Percentiles rank a stretch among this genome's conserved stretches.
These are phyloP conservation scores for Arothron firmamentum DNA, from an alignment of 2,113 vertebrate species.

Conservation along the genomic window DNA sequence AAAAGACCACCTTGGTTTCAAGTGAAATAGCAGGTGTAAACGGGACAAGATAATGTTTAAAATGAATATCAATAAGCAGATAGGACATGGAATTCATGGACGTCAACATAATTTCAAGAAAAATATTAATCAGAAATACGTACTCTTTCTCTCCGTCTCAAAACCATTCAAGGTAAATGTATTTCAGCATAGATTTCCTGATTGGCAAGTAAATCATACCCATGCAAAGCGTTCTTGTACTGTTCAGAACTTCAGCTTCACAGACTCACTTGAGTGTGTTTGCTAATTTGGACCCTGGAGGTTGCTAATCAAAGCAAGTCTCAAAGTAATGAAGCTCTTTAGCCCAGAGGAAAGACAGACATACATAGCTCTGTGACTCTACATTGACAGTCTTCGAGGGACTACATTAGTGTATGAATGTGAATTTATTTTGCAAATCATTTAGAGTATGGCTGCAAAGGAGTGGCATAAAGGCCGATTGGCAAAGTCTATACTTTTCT, in stretches of 20 bases:
- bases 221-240: slow-evolving; percentile 28
- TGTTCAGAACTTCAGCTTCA: slow-evolving; percentile 25
- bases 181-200: slow-evolving; percentile 11
- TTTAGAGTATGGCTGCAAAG: slow-evolving; percentile 31
- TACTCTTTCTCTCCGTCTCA: no score
- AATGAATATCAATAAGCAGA: slow-evolving; percentile 61
- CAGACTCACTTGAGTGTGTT: slow-evolving; percentile 58
- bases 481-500: slow-evolving; percentile 38
- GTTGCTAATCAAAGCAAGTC: slow-evolving; percentile 63
- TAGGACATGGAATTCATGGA: slow-evolving; percentile 34
- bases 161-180: not conserved
- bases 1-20: no score
- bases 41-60: slow-evolving; percentile 64
- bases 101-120: not conserved
- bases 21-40: no score
- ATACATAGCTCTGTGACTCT: slow-evolving; percentile 40
- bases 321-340: slow-evolving; percentile 65
- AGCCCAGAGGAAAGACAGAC: slow-evolving; percentile 45
- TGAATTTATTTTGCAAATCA: slow-evolving; percentile 24
- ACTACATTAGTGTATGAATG: slow-evolving; percentile 13
- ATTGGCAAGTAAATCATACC: slow-evolving; percentile 8
- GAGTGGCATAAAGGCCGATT: slow-evolving; percentile 29
- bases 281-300: slow-evolving; percentile 67
- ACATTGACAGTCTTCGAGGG: slow-evolving; percentile 28
- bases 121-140: not conserved